These are phyloP conservation scores for Cebus imitator DNA, from an alignment of 2,113 vertebrate genomes.

Conservation along the genomic window DNA sequence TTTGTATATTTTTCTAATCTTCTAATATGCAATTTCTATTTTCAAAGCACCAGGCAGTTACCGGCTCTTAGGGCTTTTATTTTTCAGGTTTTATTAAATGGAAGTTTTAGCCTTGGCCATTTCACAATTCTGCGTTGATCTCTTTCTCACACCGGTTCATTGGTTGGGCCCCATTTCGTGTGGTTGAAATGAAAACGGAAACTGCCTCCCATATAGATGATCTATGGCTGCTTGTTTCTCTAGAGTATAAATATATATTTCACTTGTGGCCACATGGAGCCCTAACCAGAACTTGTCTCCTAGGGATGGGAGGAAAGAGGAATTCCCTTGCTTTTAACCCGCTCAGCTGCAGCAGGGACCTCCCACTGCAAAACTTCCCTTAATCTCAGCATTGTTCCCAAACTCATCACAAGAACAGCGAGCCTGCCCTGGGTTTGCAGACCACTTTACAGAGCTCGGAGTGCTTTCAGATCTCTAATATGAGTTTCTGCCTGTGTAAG, in stretches of 20 bases:
- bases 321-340: not conserved
- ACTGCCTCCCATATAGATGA: constrained; percentile 59
- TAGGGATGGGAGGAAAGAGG: not conserved
- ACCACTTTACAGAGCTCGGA: not conserved
- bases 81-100: constrained; percentile 62
- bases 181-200: constrained; percentile 63
- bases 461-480: not conserved
- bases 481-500: not conserved
- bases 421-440: not conserved
- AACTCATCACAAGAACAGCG: not conserved
- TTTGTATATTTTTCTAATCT: not conserved
- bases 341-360: not conserved
- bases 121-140: constrained; percentile 48
- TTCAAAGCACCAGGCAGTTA: not conserved
- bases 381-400: not conserved
- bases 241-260: constrained; percentile 64
- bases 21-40: not conserved
- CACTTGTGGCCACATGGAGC: constrained; percentile 35
- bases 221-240: constrained; percentile 55
- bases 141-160: constrained; percentile 40
- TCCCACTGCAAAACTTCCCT: not conserved
- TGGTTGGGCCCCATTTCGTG: constrained; percentile 31
- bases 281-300: not conserved
- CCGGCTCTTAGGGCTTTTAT: not conserved
- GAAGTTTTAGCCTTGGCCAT: constrained; percentile 49